Evolutionary conservation across 2,888 invertebrate genomes (phyloP), one percentile per base, ranked within the genome.

Genomic region (Epirrhoe alternata): DNA sequence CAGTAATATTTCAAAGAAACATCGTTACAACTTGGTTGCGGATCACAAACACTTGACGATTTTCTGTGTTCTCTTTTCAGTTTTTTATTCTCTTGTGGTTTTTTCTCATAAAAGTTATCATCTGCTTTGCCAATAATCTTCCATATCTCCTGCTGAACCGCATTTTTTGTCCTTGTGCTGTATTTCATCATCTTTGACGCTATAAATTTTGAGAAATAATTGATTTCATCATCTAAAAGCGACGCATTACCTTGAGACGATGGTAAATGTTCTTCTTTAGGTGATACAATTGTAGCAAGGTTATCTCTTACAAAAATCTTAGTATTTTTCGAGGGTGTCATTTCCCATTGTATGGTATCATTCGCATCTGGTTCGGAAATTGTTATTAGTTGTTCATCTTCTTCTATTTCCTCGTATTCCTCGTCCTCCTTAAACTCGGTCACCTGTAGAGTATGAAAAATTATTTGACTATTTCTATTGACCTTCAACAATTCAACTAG

Each of bases 121-220:
- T 87, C 86, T 30, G 86, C 85, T 68, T 79, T 82, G 49, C 84
- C 86, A 72, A 87, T 81, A 49, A 86, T 74, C 5, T 86, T 79
- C 66, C 83, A 85, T 61, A 86, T 85, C 5, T 80, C 82, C 63
- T 80, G 78, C 67, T 87, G 84, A 33, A 86, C 84, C 2, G 74
- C 71, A 38, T 82, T 83, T 66, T 82, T 81, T 0, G 80, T 82
- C 6, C 61, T 63, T 38, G 79, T 74, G 0, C 77, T 69, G 61
- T 86, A 86, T 64, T 79, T 84, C 66, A 78, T 85, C 84, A 87
- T 83, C 76, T 86, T 85, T 17, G 71, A 79, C 4, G 80, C 80
- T 61, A 86, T 77, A 63, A 86, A 86, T 16, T 78, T 76, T 3
- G 79, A 72, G 64, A 86, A 86, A 31, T 79, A 77, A 52, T 68